Evolutionary conservation across 2,888 invertebrate species (phyloP).

Genomic region (Malacosoma neustria): DNA sequence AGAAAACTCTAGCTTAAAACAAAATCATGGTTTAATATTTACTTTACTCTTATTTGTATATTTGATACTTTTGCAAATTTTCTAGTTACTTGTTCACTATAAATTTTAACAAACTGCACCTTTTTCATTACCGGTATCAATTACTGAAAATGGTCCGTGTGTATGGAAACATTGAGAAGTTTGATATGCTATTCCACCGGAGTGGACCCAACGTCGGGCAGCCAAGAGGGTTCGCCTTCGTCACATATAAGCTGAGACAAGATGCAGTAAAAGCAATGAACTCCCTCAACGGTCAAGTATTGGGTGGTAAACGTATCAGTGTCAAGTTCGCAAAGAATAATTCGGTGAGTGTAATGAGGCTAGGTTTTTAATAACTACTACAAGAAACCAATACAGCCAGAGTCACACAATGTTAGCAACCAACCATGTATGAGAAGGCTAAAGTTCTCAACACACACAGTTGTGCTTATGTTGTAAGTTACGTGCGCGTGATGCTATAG

Average conservation of each 20-base stretch:
- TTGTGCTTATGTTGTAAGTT: no score
- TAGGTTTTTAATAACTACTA: no score
- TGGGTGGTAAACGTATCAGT: slow-evolving; percentile 84
- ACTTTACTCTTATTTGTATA: no score
- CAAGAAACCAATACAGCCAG: no score
- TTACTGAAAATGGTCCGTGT: slow-evolving; percentile 96
- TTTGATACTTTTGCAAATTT: slow-evolving; percentile 3
- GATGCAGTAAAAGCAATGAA: slow-evolving; percentile 84
- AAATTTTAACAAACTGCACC: slow-evolving; percentile 39
- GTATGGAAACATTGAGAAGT: slow-evolving; percentile 95
- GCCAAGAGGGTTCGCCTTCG: slow-evolving; percentile 95
- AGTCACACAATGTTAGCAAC: no score
- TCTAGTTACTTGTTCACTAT: slow-evolving; percentile 1
- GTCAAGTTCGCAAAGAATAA: slow-evolving; percentile 89
- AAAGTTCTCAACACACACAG: background rate
- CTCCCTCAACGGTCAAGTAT: slow-evolving; percentile 81
- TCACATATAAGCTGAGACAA: slow-evolving; percentile 82
- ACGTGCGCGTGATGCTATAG: no score
- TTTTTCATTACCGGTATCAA: slow-evolving; percentile 88
- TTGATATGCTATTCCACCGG: slow-evolving; percentile 96
- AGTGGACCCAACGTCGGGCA: slow-evolving; percentile 91
- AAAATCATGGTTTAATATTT: no score
- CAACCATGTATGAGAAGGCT: no score
- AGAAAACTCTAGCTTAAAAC: no score
- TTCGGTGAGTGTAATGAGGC: slow-evolving; percentile 38